Base-by-base conservation (phyloP, 2,888 invertebrate species). In the Brenthis daphne region DNA sequence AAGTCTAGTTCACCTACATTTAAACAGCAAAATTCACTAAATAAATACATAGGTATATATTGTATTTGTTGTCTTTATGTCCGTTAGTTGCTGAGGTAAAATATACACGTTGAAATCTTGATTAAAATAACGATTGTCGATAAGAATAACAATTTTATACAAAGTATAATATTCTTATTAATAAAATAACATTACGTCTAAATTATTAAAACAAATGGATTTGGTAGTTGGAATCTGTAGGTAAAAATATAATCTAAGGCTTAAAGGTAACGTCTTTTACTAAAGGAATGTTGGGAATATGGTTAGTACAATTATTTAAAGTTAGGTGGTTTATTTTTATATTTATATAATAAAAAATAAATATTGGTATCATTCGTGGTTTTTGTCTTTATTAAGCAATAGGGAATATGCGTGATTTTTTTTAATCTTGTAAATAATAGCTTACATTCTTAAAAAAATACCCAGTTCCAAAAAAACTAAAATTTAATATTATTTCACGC, bases 241-340 rank as follows among this genome's bases (percentile, higher is more conserved):
- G 37, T 53, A 16, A 53, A 24, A 16, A 16, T 51, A n/a, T 3
- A 8, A 53, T n/a, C 51, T n/a, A 16, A 16, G 14, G 20, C 63
- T 63, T 53, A 64, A 24, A 54, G 57, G 51, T 43, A 57, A 63
- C 48, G 64, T 70, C 70, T 70, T 70, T 70, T 70, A 58, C 58
- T 55, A 56, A 20, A 67, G 74, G 75, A 75, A 75, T 74, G 75
- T 73, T 37, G 66, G 37, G 73, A 64, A 57, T 33, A 14, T 51
- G 51, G 51, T 60, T 43, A 57, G 29, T 53, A 43, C n/a, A 54
- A 43, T 16, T 16, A 53, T 20, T 63, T 33, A 37, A 53, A 43
- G 4, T 53, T 14, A 61, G 33, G 5, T 14, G n/a, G 37, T 37
- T 20, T n/a, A n/a, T 60, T 33, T 6, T 33, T 8, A 29, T 5